Evolutionary conservation across 2,113 vertebrate genomes (phyloP), one percentile per base, ranked within the genome.

Genomic region (Arizona elegans): DNA sequence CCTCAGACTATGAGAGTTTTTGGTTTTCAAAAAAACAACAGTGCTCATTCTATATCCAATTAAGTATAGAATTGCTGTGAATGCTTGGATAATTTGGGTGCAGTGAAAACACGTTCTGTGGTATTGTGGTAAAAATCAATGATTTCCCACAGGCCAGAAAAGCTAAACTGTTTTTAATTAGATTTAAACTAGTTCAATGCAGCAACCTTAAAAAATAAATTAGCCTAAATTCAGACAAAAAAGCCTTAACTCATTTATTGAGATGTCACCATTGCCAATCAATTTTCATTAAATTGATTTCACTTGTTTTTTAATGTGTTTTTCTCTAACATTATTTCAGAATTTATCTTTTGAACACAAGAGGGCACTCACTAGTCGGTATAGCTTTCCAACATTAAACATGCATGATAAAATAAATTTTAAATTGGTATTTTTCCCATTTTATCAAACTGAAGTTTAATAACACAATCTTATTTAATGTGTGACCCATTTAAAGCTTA

Each of bases 311-410:
- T 43, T 3, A 81, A 81, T 43, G 17, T 58, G n/a, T 19, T 87
- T 26, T 89, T 17, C 10, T 3, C n/a, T 17, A 59, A 26, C 5
- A 56, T 89, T 89, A 38, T 52, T 1, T 86, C 56, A 86, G 86
- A 95, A 87, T 96, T 96, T 88, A 11, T 5, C 29, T 55, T 1
- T 26, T 86, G 58, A 96, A 95, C 98, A 97, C 95, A 75, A 7
- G 97, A 95, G 94, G 97, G 94, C 96, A 95, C 91, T 87, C 91
- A 86, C 90, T 86, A 89, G 4, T 87, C 92, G 95, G 29, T 75
- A 94, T 15, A 86, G 38, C 59, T 89, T 7, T 7, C 9, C 59
- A 85, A 86, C 43, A 0, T 0, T 38, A 24, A 0, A 58, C 3
- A 8, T 62, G 56, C 29, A 53, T 50, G 17, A 62, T 29, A 43